Percentiles rank a stretch among this genome's conserved stretches.
Evolutionary conservation across 2,888 invertebrate species (phyloP).

Genomic region (Leptodirus hochenwartii): DNA sequence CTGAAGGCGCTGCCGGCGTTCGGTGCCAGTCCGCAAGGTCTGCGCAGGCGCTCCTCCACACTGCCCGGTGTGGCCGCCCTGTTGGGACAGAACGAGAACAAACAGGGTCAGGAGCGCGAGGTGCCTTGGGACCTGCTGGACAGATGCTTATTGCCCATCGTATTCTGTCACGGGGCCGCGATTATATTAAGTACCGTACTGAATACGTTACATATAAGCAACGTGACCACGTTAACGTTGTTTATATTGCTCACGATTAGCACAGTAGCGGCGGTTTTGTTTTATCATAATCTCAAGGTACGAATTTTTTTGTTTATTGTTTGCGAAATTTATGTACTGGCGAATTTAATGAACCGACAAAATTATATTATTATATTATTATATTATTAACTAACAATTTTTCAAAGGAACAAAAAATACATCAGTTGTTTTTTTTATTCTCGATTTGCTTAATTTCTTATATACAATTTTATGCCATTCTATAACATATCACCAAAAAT

Average conservation of each 20-base stretch:
- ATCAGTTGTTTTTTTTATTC: too few relatives aligned
- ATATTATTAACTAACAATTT: background rate
- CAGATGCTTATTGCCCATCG: slow-evolving; percentile 55
- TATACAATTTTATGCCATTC: too few relatives aligned
- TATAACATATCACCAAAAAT: too few relatives aligned
- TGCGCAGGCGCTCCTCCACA: slow-evolving; percentile 20
- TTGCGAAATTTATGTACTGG: slow-evolving; percentile 1
- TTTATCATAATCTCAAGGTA: slow-evolving; percentile 75
- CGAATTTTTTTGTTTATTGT: slow-evolving; percentile 17
- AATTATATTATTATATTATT: slow-evolving; percentile 2
- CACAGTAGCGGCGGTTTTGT: slow-evolving; percentile 55
- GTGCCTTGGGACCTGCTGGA: slow-evolving; percentile 53
- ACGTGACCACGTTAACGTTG: slow-evolving; percentile 57
- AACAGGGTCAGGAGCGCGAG: slow-evolving; percentile 33
- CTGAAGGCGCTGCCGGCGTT: slow-evolving; percentile 22
- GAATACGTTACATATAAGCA: slow-evolving; percentile 53
- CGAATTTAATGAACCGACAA: background rate
- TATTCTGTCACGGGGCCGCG: slow-evolving; percentile 65
- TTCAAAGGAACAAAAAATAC: background rate
- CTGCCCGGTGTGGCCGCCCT: slow-evolving; percentile 28
- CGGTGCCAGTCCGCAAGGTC: slow-evolving; percentile 30
- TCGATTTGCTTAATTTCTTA: too few relatives aligned
- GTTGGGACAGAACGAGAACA: slow-evolving; percentile 16
- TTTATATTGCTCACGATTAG: slow-evolving; percentile 62
- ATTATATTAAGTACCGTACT: slow-evolving; percentile 54